A percentile compares a stretch with the other conserved stretches of the same genome.
These are phyloP conservation scores for Calypte anna DNA, from an alignment of 2,113 vertebrate species.

Conservation along the genomic window DNA sequence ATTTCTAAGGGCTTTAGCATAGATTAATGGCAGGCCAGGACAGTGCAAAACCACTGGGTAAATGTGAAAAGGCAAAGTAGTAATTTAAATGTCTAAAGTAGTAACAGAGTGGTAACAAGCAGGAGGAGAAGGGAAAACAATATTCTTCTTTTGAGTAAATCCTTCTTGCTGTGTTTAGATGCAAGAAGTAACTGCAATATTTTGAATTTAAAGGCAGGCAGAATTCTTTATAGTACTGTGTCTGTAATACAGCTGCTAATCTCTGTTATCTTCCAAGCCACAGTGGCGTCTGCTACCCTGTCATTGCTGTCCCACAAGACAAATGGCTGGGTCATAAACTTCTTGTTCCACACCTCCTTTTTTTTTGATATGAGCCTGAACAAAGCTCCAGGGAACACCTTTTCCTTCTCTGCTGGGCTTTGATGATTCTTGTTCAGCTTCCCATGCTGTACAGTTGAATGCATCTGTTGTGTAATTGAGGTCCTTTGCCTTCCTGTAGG, in stretches of 20 bases:
- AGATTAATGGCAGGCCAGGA: not conserved
- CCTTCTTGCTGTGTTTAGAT: not conserved
- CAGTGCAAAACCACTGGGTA: not conserved
- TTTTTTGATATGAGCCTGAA: not conserved
- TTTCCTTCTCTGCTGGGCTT: not conserved
- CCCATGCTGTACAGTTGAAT: not conserved
- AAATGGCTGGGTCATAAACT: not conserved
- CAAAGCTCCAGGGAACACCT: not conserved
- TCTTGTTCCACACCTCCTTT: no score
- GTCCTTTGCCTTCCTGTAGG: not conserved
- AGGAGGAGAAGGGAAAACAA: not conserved
- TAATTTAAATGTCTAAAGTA: not conserved
- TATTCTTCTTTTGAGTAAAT: not conserved
- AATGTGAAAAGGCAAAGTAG: not conserved
- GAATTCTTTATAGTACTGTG: not conserved
- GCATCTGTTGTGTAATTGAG: not conserved
- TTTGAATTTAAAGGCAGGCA: not conserved
- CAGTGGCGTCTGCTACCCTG: not conserved
- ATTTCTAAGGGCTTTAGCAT: not conserved
- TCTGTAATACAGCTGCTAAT: not conserved
- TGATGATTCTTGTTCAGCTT: not conserved
- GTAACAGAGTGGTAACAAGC: not conserved
- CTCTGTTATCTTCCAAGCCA: not conserved
- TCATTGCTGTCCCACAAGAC: fast-evolving
- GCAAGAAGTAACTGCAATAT: not conserved